Base-by-base conservation (phyloP, 2,888 invertebrate species). In the Caenorhabditis imperialis region DNA sequence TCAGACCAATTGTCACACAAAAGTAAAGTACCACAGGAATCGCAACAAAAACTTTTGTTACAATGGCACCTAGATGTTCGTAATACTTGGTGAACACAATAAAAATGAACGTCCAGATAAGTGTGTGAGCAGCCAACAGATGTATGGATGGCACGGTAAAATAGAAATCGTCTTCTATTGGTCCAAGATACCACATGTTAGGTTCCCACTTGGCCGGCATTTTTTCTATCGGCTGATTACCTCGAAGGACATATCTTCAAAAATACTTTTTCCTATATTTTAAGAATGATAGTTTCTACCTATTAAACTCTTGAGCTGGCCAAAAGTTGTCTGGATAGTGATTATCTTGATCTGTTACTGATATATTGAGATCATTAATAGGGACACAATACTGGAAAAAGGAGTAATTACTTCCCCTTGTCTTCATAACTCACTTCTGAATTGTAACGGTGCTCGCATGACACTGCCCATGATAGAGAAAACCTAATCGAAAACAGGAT, bases 241-340 rank as follows among this genome's bases (percentile, higher is more conserved):
- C 53, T 22, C 82, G 57, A 7, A 80, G 48, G 8, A 60, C 27
- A 45, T 77, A 79, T 44, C 81, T 81, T 37, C 38, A 78, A 57
- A 27, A 27, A 6, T 33, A 16, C 12, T 45, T 8, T 23, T 25
- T 12, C 23, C 1, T 35, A 30, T 6, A 25, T 35, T 12, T 35
- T 12, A 14, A 8, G 30, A 33, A 42, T 16, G 30, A 37, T 12
- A 7, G 20, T 8, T 44, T 45, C 10, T 25, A 82, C 82, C 69
- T 51, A 50, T 82, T 83, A 55, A 83, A 83, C 58, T 83, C 81
- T 53, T 83, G 81, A 7, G 83, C 80, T 18, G 83, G 81, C 83
- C 83, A 83, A 58, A 75, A 80, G 48, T 83, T 83, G 42, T 81
- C 75, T 18, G 81, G 83, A 57, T 62, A 79, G 27, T 77, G 71